Conservation (phyloP, 2,113 vertebrate species). For the Ceyx margarethae region DNA sequence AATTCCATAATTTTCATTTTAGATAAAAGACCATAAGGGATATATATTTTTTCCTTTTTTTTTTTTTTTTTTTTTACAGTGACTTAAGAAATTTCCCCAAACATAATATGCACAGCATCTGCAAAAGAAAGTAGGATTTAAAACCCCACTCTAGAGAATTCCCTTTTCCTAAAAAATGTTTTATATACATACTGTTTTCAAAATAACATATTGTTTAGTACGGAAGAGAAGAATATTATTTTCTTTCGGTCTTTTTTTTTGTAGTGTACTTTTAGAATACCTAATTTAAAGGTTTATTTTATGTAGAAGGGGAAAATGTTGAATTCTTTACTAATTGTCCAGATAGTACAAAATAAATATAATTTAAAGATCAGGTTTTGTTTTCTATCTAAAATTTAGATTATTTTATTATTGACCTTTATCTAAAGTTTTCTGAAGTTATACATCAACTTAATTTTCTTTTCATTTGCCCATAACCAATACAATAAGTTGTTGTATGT, state of each 20-base stretch:
- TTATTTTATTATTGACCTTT: background rate
- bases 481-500: background rate
- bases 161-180: background rate
- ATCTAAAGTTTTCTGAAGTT: constrained; percentile 15
- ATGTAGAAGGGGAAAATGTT: background rate
- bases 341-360: background rate
- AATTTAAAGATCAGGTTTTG: background rate
- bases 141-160: background rate
- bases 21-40: constrained; percentile 14
- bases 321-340: background rate
- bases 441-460: background rate
- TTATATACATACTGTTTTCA: background rate
- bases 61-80: constrained; percentile 36
- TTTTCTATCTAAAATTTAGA: background rate
- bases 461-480: background rate
- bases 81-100: constrained; percentile 28
- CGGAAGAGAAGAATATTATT: background rate
- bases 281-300: background rate
- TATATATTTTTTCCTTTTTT: constrained; percentile 8
- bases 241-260: background rate
- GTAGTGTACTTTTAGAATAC: background rate
- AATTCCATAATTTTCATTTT: background rate
- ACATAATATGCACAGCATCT: background rate
- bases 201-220: background rate
- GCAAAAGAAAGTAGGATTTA: constrained; percentile 1